Evolutionary conservation across 2,113 vertebrate species (phyloP), one percentile per base, ranked within the genome.

Genomic region (Agapornis roseicollis): DNA sequence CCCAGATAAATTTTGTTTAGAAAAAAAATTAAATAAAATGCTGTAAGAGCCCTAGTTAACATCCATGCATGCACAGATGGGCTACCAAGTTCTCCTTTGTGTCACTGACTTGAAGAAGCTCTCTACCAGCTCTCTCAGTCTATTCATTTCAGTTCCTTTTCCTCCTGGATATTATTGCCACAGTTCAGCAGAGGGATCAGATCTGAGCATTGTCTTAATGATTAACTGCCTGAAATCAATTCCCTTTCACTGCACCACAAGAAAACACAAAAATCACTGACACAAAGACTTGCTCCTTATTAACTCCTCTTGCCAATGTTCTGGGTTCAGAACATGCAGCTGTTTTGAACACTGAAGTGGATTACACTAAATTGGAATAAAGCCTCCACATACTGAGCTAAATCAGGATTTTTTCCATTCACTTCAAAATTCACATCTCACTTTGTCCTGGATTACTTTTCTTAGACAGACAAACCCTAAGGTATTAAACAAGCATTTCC

Each of bases 351-450:
- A 63, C 61, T 41, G 17, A 89, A 89, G 56, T 23, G 31, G 37
- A 83, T 93, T 80, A 77, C 0, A 1, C 58, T 65, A 61, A 80
- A 66, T 91, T 89, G 66, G 87, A 95, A 87, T 56, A 92, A 94
- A 89, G 74, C 74, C 71, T 85, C 18, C 49, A 69, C n/a, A 46
- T 42, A 53, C 66, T 44, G 44, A 86, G 46, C 49, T 84, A 90
- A 88, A 81, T 73, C 41, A 80, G 50, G 66, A 91, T 84, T 89
- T 89, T 70, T 95, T 71, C 60, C 60, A 64, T 61, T 69, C 47
- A 35, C 46, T 72, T 78, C 68, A 80, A 91, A 92, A 89, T 61
- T 94, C 86, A 91, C 89, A 93, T 90, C 65, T 95, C 86, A 63
- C 86, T 93, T 87, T 83, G 68, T 23, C 65, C 69, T 55, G 50